These are phyloP conservation scores for Mormoops blainvillei DNA, from an alignment of 2,113 vertebrate genomes.

Conservation along the genomic window DNA sequence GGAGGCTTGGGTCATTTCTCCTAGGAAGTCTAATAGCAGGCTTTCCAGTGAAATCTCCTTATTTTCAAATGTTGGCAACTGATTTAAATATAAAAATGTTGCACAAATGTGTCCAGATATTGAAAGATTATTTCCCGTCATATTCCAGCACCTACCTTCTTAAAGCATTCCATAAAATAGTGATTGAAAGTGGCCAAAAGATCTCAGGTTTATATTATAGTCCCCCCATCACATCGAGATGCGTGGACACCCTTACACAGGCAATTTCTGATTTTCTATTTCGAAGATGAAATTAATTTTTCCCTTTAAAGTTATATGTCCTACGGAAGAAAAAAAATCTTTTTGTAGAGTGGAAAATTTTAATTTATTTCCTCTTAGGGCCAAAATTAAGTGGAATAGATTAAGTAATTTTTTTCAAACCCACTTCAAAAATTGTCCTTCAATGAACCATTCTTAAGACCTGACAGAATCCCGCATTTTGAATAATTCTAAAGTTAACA, in stretches of 20 bases:
- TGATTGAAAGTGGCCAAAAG: neutral
- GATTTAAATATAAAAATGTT: neutral
- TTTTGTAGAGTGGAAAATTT: neutral
- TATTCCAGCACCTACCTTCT: neutral
- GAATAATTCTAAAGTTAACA: conserved; percentile 14
- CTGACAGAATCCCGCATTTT: neutral
- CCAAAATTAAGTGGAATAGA: conserved; percentile 31
- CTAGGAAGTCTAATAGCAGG: neutral
- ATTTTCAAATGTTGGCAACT: neutral
- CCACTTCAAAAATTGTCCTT: neutral
- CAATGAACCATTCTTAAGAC: neutral
- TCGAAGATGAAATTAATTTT: conserved; percentile 22
- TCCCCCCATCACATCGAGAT: neutral
- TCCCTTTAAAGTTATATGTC: neutral
- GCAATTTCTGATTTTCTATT: neutral
- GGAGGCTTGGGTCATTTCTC: neutral
- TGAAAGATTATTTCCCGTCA: neutral
- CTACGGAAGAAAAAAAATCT: neutral
- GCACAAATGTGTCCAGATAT: too few species aligned
- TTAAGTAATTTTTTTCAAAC: conserved; percentile 21
- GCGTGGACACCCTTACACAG: neutral
- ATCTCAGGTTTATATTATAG: neutral
- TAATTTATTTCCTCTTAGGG: neutral
- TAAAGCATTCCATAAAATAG: neutral
- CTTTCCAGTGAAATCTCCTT: neutral